Conservation (phyloP, 2,888 invertebrate genomes). For the Microctonus brassicae region DNA sequence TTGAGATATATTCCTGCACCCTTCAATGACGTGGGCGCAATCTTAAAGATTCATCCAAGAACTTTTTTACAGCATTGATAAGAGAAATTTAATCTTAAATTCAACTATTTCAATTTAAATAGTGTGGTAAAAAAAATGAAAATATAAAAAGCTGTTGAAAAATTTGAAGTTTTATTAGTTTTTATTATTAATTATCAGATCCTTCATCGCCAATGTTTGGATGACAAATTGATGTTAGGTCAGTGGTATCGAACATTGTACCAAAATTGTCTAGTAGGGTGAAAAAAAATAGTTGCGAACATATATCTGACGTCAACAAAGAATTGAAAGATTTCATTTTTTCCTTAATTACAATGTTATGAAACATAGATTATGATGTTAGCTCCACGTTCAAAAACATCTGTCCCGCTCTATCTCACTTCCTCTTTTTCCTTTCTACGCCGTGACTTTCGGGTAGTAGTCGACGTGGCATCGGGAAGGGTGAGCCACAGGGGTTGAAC, state of each 20-base stretch:
- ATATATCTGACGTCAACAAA: constrained; percentile 6
- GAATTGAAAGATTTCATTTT: constrained; percentile 49
- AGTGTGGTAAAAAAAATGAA: not conserved
- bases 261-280: not conserved
- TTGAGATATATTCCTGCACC: not conserved
- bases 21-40: constrained; percentile 29
- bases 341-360: constrained; percentile 69
- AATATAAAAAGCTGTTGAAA: not conserved
- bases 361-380: constrained; percentile 69
- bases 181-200: not conserved
- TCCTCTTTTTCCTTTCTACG: constrained; percentile 32
- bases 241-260: not conserved
- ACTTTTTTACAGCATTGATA: constrained; percentile 4
- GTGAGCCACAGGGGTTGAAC: constrained; percentile 62
- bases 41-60: constrained; percentile 4
- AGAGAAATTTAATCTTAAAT: constrained; percentile 8
- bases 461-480: constrained; percentile 52
- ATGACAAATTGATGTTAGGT: constrained; percentile 41
- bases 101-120: not conserved
- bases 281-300: constrained; percentile 10
- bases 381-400: constrained; percentile 68
- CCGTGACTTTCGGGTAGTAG: constrained; percentile 23
- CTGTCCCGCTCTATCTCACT: constrained; percentile 63
- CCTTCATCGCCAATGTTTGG: constrained; percentile 23
- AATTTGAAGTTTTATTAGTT: not conserved